phyloP scores from a whole-genome alignment of 2,113 vertebrate genomes.

The Gallinago jamesoni region DNA sequence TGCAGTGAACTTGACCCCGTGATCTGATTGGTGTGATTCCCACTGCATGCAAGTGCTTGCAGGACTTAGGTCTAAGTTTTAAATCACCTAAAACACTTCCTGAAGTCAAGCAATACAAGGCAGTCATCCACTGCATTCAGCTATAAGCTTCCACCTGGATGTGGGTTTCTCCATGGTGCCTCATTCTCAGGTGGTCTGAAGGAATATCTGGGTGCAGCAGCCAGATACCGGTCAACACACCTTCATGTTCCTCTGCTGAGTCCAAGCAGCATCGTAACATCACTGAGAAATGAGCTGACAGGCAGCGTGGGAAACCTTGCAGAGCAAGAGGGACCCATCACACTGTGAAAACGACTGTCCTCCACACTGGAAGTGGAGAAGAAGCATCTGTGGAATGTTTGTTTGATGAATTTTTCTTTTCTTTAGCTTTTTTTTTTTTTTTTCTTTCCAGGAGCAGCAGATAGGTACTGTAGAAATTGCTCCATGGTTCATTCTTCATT shows the following conservation, averaged over 20 bases:
- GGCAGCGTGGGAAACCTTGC: background rate
- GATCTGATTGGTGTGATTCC: background rate
- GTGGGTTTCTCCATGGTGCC: background rate
- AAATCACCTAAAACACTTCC: background rate
- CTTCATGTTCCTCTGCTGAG: rapidly evolving
- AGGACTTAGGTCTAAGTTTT: background rate
- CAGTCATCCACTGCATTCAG: background rate
- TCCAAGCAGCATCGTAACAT: background rate
- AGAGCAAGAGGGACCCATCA: background rate
- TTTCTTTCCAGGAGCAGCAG: background rate
- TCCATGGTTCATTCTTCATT: background rate
- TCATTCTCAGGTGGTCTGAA: background rate
- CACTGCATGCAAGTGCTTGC: background rate
- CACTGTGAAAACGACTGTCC: background rate
- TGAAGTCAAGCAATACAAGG: background rate
- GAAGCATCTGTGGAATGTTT: background rate
- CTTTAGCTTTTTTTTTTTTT: too few relatives aligned
- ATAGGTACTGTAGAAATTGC: background rate
- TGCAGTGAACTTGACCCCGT: background rate
- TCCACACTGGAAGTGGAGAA: background rate
- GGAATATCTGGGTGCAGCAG: background rate
- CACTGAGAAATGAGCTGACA: background rate
- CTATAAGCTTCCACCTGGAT: background rate
- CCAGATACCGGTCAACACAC: rapidly evolving
- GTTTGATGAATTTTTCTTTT: background rate